Percentiles rank a stretch among this genome's conserved stretches.
Conservation (phyloP, 2,113 vertebrate genomes). For the Atractosteus spatula region DNA sequence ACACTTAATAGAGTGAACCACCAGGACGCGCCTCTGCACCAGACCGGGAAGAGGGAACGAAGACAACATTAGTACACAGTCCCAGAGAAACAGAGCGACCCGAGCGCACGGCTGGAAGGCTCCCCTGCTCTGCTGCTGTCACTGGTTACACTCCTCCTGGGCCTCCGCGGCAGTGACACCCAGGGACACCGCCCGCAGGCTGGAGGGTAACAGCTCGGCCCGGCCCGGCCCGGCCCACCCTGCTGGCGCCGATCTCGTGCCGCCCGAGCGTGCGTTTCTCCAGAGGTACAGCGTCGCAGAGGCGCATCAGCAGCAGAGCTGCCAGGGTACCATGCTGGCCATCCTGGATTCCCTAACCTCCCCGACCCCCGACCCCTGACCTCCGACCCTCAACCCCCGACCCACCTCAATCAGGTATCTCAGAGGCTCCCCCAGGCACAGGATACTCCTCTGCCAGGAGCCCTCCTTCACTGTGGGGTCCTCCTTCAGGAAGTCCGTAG, state of each 20-base stretch:
- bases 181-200: neutral
- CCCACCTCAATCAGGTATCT: slow-evolving; percentile 43
- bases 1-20: slow-evolving; percentile 36
- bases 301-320: too few relatives aligned
- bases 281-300: too few relatives aligned
- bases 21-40: slow-evolving; percentile 39
- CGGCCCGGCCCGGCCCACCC: too few relatives aligned
- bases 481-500: slow-evolving; percentile 40
- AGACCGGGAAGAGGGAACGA: neutral
- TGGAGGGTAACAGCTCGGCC: too few relatives aligned
- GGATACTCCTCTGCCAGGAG: slow-evolving; percentile 54
- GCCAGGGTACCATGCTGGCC: too few relatives aligned
- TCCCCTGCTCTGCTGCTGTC: neutral
- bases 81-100: slow-evolving; percentile 15
- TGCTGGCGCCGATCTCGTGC: too few relatives aligned
- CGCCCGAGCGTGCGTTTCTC: too few relatives aligned
- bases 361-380: neutral
- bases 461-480: neutral
- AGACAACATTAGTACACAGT: too few relatives aligned
- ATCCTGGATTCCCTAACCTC: too few relatives aligned
- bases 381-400: neutral
- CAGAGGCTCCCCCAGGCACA: slow-evolving; percentile 44
- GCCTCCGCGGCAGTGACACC: too few relatives aligned
- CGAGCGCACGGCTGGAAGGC: neutral
- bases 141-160: neutral